Evolutionary conservation across 1,140 invertebrate species (phyloP).

Genomic region (Dreissena rostriformis): DNA sequence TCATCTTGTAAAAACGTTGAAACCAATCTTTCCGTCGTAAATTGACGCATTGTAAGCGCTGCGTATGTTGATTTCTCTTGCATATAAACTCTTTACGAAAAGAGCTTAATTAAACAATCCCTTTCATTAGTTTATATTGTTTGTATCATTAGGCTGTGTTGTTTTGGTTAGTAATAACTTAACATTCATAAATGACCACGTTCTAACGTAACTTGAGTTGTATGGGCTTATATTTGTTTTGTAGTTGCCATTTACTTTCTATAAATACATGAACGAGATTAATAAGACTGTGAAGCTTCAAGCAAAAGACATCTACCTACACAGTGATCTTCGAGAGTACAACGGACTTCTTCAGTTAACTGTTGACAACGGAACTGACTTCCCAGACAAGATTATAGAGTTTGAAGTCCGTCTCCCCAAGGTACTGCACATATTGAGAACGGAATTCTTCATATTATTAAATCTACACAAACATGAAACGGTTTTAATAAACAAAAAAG

Average conservation of each 20-base stretch:
- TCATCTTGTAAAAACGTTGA: too few relatives aligned
- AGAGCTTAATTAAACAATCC: too few relatives aligned
- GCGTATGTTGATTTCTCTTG: background rate
- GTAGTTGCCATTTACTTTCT: background rate
- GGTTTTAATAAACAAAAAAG: background rate
- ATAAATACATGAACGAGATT: background rate
- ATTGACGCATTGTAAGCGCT: too few relatives aligned
- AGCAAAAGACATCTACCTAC: constrained; percentile 24
- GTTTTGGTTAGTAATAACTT: background rate
- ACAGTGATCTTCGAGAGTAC: constrained; percentile 29
- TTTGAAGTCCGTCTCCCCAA: constrained; percentile 12
- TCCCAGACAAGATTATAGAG: background rate
- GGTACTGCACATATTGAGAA: background rate
- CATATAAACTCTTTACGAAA: too few relatives aligned
- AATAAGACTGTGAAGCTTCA: background rate
- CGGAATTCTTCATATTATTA: background rate
- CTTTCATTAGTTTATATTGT: background rate
- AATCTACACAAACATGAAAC: background rate
- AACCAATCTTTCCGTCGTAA: too few relatives aligned
- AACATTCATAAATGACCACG: too few relatives aligned
- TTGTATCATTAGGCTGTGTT: background rate
- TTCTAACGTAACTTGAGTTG: background rate
- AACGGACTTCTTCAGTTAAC: constrained; percentile 6
- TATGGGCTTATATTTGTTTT: background rate
- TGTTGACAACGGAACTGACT: background rate